Base-by-base conservation (phyloP, 2,888 invertebrate genomes). In the Rugalucina vietnamica region DNA sequence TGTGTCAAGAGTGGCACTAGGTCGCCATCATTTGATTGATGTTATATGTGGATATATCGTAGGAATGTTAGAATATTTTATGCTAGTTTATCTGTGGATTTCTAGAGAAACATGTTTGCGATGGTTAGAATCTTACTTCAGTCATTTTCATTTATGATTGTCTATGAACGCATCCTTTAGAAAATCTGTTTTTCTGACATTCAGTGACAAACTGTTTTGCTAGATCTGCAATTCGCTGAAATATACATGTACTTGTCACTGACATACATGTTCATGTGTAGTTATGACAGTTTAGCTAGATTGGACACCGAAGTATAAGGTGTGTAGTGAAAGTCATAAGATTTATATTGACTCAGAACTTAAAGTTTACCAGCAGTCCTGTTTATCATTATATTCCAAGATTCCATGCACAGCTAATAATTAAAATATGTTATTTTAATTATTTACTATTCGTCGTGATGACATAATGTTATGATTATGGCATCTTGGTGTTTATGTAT, bases 1-100 rank as follows among this genome's bases (percentile, higher is more conserved):
- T 75, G 81, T 97, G 0, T 98, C 98, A 1, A 96, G 99, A 89
- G 95, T 99, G 10, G 95, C 99, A 29, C 95, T 98, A 89, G 97
- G 97, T 89, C 96, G 98, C 81, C 99, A 99, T 95, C 97, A 98
- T 93, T 95, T 99, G 57, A 95, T 98, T 49, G 99, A 99, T 95
- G 97, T 99, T 0, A 65, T 96, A 3, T 97, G 96, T 76, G 99
- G 99, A 21, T 94, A 96, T 24, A 81, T 96, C 5, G 94, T 98
- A 65, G 99, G 99, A 12, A 69, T 92, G 4, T 32, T 91, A 12
- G 90, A 93, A 74, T 94, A 92, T 86, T 57, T 88, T 10, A 21
- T 92, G 0, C 82, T 93, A 29, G 71, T 85, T 70, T 83, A 87
- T 37, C 81, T 91, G 18, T 93, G 92, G 92, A 72, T 93, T 49